Evolutionary conservation across 64 coral and sea anemone genomes (phyloP).

Genomic region (Actinia equina): DNA sequence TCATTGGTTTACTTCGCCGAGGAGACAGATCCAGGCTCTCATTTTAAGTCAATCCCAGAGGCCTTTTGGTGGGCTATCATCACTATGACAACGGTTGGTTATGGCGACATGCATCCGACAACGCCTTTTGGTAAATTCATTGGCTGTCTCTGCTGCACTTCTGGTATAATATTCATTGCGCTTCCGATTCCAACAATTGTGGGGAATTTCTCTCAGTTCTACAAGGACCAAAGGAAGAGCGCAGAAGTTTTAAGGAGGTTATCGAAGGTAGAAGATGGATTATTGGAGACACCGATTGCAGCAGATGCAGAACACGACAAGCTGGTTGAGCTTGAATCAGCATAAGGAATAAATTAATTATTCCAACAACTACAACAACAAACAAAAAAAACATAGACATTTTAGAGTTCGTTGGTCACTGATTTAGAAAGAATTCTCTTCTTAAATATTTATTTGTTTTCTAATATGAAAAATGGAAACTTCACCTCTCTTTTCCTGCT

Average conservation of each 20-base stretch:
- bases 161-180: constrained; percentile 74
- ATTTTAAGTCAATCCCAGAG: constrained; percentile 76
- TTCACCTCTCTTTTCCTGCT: too few species aligned
- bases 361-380: too few species aligned
- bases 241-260: constrained; percentile 3
- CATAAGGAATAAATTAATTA: background rate
- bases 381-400: background rate
- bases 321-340: background rate
- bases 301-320: background rate
- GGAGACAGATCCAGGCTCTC: constrained; percentile 26
- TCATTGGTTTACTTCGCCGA: constrained; percentile 72
- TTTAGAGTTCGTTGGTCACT: background rate
- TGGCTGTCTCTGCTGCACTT: constrained; percentile 66
- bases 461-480: too few species aligned
- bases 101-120: constrained; percentile 70
- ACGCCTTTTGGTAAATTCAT: constrained; percentile 70
- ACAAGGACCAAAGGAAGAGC: constrained; percentile 29
- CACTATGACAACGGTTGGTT: constrained; percentile 87
- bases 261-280: constrained; percentile 11
- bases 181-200: constrained; percentile 80
- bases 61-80: constrained; percentile 92
- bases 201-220: constrained; percentile 61
- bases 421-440: background rate
- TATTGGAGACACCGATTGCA: background rate
- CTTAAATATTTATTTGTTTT: background rate